These are phyloP conservation scores for Tenthredo distinguenda DNA, from an alignment of 2,888 invertebrate genomes.

Conservation along the genomic window DNA sequence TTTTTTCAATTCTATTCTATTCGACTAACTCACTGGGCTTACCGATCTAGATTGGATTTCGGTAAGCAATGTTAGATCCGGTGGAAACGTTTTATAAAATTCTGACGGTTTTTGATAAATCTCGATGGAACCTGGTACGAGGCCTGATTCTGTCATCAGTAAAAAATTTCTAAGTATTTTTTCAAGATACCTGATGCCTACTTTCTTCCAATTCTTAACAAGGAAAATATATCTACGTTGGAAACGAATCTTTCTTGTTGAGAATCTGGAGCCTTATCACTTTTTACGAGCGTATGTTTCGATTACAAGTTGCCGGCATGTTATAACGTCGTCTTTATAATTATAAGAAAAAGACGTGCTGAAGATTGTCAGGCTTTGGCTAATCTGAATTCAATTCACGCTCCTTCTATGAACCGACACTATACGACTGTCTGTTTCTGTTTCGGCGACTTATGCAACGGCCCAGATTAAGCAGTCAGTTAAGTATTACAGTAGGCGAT, in stretches of 20 bases:
- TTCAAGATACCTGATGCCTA: too few relatives aligned
- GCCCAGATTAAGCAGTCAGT: slow-evolving; percentile 48
- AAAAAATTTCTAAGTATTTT: too few relatives aligned
- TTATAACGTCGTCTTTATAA: slow-evolving; percentile 26
- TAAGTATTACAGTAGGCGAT: slow-evolving; percentile 51
- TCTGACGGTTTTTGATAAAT: too few relatives aligned
- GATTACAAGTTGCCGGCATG: not conserved
- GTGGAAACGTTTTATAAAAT: not conserved
- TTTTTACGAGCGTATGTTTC: not conserved
- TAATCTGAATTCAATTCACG: slow-evolving; percentile 59
- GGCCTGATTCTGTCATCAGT: too few relatives aligned
- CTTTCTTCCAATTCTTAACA: too few relatives aligned
- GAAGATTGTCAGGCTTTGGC: slow-evolving; percentile 26
- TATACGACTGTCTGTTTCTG: slow-evolving; percentile 43
- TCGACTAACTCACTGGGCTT: too few relatives aligned
- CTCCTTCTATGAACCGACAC: slow-evolving; percentile 46
- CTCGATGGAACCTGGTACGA: too few relatives aligned
- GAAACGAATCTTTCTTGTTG: not conserved
- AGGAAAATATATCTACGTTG: too few relatives aligned
- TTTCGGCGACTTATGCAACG: slow-evolving; percentile 56
- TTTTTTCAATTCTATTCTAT: too few relatives aligned
- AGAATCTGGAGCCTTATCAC: not conserved
- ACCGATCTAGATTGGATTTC: too few relatives aligned
- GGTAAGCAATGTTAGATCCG: not conserved
- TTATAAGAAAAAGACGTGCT: slow-evolving; percentile 4